Conservation (phyloP, 2,113 vertebrate genomes). For the Dasyurus viverrinus region DNA sequence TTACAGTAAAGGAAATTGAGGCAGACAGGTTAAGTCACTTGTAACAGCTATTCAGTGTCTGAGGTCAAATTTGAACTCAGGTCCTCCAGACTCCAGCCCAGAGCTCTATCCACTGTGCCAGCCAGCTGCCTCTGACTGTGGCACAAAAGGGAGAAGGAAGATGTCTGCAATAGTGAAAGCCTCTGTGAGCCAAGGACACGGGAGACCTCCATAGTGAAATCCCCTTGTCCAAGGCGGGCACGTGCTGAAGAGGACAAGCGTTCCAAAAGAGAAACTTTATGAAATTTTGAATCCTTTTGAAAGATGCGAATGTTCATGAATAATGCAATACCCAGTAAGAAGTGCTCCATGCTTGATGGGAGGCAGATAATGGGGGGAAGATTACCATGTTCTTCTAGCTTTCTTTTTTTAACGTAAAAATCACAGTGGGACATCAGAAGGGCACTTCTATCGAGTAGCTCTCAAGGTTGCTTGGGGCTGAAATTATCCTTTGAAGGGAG, state of each 20-base stretch:
- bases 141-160: constrained; percentile 60
- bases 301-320: constrained; percentile 78
- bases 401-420: constrained; percentile 56
- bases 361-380: constrained; percentile 63
- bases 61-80: background rate
- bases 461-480: constrained; percentile 50
- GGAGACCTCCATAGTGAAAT: constrained; percentile 67
- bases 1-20: background rate
- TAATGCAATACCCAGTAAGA: constrained; percentile 76
- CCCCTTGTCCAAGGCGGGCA: constrained; percentile 62
- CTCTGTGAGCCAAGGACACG: constrained; percentile 76
- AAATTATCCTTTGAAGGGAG: constrained; percentile 29
- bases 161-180: constrained; percentile 69
- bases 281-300: constrained; percentile 77
- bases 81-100: background rate
- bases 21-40: background rate
- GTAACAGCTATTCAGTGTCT: background rate
- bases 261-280: constrained; percentile 77
- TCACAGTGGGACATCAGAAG: constrained; percentile 53
- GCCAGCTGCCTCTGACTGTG: background rate
- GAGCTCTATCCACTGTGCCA: background rate
- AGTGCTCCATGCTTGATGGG: constrained; percentile 54
- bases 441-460: constrained; percentile 52
- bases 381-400: constrained; percentile 61
- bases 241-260: constrained; percentile 68